Base-by-base conservation (phyloP, 2,888 invertebrate species). In the Platycheirus albimanus region DNA sequence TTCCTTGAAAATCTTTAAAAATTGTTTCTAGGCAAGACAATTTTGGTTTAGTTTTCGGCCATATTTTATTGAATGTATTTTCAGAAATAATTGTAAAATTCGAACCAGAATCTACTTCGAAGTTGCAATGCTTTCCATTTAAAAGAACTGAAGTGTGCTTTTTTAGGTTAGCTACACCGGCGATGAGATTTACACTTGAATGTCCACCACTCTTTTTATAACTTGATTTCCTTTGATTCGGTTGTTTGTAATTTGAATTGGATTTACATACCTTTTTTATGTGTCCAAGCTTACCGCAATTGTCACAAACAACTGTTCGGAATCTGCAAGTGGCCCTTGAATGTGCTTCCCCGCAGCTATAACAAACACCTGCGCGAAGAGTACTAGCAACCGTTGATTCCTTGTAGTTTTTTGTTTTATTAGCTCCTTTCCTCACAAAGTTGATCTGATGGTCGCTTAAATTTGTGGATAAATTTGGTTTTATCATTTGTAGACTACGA, bases 51-150 rank as follows among this genome's bases (percentile, higher is more conserved):
- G 11, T 13, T 33, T 47, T 47, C 7, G 33, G 47, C 24, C 24
- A 49, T 49, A 49, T 17, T 24, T 49, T 49, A 49, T 24, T 49
- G 13, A 24, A 49, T 0, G 24, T 49, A 7, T 24, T n/a, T 13
- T 49, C 64, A n/a, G 66, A 66, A n/a, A n/a, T n/a, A 33, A 36
- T 54, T n/a, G 52, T 78, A 52, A 15, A 66, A 51, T 66, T 49
- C 2, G 64, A 64, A 15, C 64, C 64, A 15, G 49, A 49, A 51
- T 64, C 51, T 24, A 64, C 51, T 17, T 64, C 64, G 8, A 64
- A 64, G 10, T 28, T 24, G 10, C 64, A 64, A 28, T 33, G 33
- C 24, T 45, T 45, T 20, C 45, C 45, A 45, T 45, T 45, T n/a
- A 43, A 10, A 17, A 43, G 8, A 1, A 17, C 43, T 17, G 17